Evolutionary conservation across 2,888 invertebrate genomes (phyloP), one percentile per base, ranked within the genome.

Genomic region (Phania funesta): DNA sequence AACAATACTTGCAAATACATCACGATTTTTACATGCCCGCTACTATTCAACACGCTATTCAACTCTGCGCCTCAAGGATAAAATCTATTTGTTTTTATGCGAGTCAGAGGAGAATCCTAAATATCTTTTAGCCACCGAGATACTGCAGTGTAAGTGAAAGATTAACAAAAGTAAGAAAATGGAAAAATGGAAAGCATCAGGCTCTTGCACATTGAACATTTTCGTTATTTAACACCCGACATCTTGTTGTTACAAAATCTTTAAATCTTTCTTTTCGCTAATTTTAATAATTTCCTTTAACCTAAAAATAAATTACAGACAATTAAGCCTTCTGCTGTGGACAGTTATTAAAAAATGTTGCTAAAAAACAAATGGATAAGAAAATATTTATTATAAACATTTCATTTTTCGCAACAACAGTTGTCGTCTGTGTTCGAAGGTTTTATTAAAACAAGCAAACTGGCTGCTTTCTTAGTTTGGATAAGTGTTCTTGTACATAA

Each of bases 31-130:
- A 7, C 87, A 87, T 68, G 88, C 89, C 9, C 89, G 90, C 68
- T 89, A 88, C 83, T 89, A 85, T 87, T 90, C 90, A 82, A 90
- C 89, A 22, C 88, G 90, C 26, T 86, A 87, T 65, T 87, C 90
- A 18, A 81, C 88, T 67, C 85, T 89, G 50, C 85, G 90, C 20
- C 86, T 90, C 29, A 90, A 89, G 86, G 90, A 90, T 84, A 90
- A 89, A 85, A 84, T 86, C 62, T 89, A 90, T 85, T 85, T 90
- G 71, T 89, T 90, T 84, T 80, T 90, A 56, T 90, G 88, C 58
- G 89, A 87, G 44, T 35, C 58, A 41, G 84, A 86, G 50, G 89
- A 89, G 84, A 83, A 85, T 67, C 88, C 89, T 3, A 73, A 54
- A 78, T 86, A 87, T 62, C 84, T 90, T 68, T 84, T 90, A 67